Evolutionary conservation across 1,140 invertebrate species (phyloP).

Genomic region (Chelonus insularis): DNA sequence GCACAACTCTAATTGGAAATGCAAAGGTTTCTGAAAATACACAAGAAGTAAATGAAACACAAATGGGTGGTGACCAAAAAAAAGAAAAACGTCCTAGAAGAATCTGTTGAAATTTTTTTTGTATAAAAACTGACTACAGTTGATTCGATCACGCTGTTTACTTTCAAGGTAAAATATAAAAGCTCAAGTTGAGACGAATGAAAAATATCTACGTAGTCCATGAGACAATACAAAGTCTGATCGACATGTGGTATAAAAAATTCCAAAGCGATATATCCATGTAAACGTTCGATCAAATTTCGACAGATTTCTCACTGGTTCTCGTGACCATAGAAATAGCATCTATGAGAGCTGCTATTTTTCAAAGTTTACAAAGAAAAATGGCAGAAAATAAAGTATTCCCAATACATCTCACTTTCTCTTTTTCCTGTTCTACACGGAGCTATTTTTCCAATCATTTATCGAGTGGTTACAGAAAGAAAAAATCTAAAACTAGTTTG

Average conservation of each 20-base stretch:
- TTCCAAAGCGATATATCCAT: background rate
- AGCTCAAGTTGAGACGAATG: background rate
- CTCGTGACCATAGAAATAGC: background rate
- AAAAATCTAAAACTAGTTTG: background rate
- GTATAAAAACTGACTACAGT: too few species aligned
- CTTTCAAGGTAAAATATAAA: background rate
- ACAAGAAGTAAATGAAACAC: background rate
- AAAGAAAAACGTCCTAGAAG: too few species aligned
- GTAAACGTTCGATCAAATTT: conserved; percentile 30
- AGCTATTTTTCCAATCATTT: conserved; percentile 7
- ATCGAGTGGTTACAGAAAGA: background rate
- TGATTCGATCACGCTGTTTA: too few species aligned
- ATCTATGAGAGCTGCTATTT: conserved; percentile 16
- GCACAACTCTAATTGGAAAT: conserved; percentile 41
- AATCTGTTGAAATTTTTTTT: too few species aligned
- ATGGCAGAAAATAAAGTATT: conserved; percentile 12
- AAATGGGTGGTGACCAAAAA: background rate
- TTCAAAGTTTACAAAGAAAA: conserved; percentile 16
- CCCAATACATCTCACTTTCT: conserved; percentile 2
- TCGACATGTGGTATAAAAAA: conserved; percentile 13
- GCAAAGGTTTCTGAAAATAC: conserved; percentile 31
- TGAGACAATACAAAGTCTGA: background rate
- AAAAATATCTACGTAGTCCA: background rate
- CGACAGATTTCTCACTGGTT: conserved; percentile 14
- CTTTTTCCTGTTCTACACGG: background rate